Conservation (phyloP, 2,888 invertebrate genomes). For the Scaptomyza polygonia region DNA sequence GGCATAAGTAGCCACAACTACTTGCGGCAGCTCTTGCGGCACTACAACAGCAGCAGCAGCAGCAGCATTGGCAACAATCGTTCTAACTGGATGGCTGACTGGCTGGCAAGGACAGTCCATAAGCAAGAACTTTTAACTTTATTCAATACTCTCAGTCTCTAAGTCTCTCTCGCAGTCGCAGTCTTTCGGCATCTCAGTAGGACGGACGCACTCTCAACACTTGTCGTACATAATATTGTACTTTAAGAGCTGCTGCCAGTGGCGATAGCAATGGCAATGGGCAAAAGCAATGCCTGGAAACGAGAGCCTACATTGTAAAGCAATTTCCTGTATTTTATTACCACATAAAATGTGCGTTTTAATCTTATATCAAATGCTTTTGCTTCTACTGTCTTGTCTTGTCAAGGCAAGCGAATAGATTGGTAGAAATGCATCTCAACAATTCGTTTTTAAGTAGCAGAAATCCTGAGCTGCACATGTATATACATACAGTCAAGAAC, state of each 20-base stretch:
- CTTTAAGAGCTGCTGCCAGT: constrained; percentile 55
- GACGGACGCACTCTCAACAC: constrained; percentile 47
- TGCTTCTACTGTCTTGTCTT: constrained; percentile 11
- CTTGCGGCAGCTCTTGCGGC: constrained; percentile 54
- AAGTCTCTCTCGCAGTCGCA: constrained; percentile 7
- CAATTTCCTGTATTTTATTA: constrained; percentile 75
- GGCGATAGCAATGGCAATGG: constrained; percentile 25
- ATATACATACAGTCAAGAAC: background rate
- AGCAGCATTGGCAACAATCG: constrained; percentile 47
- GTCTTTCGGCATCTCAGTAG: constrained; percentile 13
- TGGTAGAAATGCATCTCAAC: constrained; percentile 31
- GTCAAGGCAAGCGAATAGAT: constrained; percentile 44
- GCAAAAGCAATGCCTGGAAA: constrained; percentile 25
- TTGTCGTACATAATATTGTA: constrained; percentile 72
- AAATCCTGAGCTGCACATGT: constrained; percentile 36
- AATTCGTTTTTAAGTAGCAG: constrained; percentile 45
- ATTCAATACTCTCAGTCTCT: constrained; percentile 41
- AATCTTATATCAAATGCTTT: constrained; percentile 19
- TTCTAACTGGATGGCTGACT: constrained; percentile 28
- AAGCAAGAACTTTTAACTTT: constrained; percentile 61
- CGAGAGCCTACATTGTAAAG: constrained; percentile 69
- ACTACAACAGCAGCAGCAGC: constrained; percentile 11
- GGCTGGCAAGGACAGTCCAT: constrained; percentile 46
- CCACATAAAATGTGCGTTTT: constrained; percentile 62
- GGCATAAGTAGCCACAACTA: constrained; percentile 46